Evolutionary conservation across 2,113 vertebrate species (phyloP).

Genomic region (Sialia sialis): DNA sequence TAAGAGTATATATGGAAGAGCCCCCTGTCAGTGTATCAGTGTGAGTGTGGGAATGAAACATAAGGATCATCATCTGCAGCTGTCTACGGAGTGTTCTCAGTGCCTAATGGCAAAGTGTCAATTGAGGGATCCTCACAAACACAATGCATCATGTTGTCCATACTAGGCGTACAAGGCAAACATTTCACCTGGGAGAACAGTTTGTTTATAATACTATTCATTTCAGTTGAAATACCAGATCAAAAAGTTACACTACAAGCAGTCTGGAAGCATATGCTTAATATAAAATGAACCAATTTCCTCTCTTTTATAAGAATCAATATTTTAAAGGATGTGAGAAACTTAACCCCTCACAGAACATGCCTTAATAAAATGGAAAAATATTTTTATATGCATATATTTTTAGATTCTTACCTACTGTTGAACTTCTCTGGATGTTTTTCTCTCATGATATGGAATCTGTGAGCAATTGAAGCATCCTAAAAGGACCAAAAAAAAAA

Average conservation of each 20-base stretch:
- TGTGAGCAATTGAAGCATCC: slow-evolving; percentile 94
- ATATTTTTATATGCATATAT: neutral
- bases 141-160: slow-evolving; percentile 27
- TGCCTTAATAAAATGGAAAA: neutral
- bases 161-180: neutral
- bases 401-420: slow-evolving; percentile 77
- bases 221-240: slow-evolving; percentile 1
- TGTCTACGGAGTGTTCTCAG: slow-evolving; percentile 10
- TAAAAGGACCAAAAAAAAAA: slow-evolving; percentile 41
- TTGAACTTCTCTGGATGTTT: slow-evolving; percentile 96
- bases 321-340: neutral
- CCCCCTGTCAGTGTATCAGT: neutral
- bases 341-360: neutral
- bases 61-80: slow-evolving; percentile 46
- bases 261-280: neutral
- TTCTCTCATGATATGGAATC: slow-evolving; percentile 96
- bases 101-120: slow-evolving; percentile 12
- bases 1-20: slow-evolving; percentile 30
- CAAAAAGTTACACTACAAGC: neutral
- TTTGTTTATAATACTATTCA: slow-evolving; percentile 11
- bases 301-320: neutral
- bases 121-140: slow-evolving; percentile 20
- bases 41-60: slow-evolving; percentile 39
- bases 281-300: neutral
- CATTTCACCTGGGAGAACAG: slow-evolving; percentile 4